These are phyloP conservation scores for Zosterops japonicus DNA, from an alignment of 2,113 vertebrate genomes.

Conservation along the genomic window DNA sequence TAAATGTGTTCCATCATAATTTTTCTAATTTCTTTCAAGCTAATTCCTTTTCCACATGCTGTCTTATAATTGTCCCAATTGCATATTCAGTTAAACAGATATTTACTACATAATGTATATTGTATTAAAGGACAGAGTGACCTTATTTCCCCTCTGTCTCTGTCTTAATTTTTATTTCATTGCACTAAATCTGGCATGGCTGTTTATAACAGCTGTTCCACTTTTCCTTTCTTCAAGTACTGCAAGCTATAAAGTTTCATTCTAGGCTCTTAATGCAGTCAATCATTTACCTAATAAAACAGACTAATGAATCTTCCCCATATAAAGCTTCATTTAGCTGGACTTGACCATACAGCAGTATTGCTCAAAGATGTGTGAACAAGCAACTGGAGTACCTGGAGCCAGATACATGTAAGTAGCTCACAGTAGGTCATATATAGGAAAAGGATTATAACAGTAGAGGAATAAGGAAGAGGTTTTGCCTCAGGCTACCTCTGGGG, in stretches of 20 bases:
- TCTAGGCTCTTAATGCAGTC: constrained; percentile 8
- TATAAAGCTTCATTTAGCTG: constrained; percentile 5
- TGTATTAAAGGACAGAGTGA: not conserved
- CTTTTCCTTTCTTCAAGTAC: constrained; percentile 17
- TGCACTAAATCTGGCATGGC: constrained; percentile 30
- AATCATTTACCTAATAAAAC: constrained; percentile 57
- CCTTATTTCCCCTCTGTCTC: not conserved
- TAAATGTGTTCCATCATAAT: not conserved
- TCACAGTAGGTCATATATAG: not conserved
- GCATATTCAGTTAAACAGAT: not conserved
- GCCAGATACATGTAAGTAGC: not conserved
- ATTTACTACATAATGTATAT: not conserved
- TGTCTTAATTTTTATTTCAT: constrained; percentile 37
- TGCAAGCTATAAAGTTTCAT: constrained; percentile 46
- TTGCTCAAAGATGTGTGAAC: not conserved
- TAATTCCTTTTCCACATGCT: not conserved
- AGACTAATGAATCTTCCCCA: constrained; percentile 22
- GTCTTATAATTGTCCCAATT: not conserved
- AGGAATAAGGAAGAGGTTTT: constrained; percentile 15
- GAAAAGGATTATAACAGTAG: constrained; percentile 19
- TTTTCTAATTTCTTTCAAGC: not conserved
- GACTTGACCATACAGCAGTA: not conserved
- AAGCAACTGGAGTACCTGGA: not conserved
- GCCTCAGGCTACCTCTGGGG: constrained; percentile 16
- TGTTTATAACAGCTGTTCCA: constrained; percentile 54